phyloP scores from a whole-genome alignment of 2,888 invertebrate species.

The Rhagium mordax region DNA sequence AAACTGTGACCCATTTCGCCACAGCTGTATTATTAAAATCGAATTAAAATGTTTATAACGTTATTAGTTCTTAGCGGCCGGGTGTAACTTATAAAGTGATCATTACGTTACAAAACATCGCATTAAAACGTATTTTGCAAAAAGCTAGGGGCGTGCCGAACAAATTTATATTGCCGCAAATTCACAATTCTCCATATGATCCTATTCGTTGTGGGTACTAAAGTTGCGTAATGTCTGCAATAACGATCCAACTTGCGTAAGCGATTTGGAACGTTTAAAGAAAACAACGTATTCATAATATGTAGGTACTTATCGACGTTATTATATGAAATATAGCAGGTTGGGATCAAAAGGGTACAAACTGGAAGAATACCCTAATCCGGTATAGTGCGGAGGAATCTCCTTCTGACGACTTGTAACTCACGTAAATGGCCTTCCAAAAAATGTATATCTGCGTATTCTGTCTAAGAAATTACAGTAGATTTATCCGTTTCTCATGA shows the following conservation, averaged over 20 bases:
- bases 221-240: background rate
- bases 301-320: no score
- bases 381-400: no score
- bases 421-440: no score
- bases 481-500: no score
- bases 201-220: background rate
- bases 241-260: slow-evolving; percentile 9
- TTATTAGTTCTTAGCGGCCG: background rate
- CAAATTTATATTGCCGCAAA: slow-evolving; percentile 4
- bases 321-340: no score
- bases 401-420: no score
- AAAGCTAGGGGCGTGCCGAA: background rate
- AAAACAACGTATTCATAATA: background rate
- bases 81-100: background rate
- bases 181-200: background rate
- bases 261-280: background rate
- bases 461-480: no score
- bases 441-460: no score
- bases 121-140: slow-evolving; percentile 15
- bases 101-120: slow-evolving; percentile 8
- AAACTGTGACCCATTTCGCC: slow-evolving; percentile 8
- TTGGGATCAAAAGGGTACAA: no score
- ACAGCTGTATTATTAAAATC: slow-evolving; percentile 22
- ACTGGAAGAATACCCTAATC: no score
- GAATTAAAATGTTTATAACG: slow-evolving; percentile 18